Conservation (phyloP, 2,113 vertebrate genomes). For the Ochotona princeps region DNA sequence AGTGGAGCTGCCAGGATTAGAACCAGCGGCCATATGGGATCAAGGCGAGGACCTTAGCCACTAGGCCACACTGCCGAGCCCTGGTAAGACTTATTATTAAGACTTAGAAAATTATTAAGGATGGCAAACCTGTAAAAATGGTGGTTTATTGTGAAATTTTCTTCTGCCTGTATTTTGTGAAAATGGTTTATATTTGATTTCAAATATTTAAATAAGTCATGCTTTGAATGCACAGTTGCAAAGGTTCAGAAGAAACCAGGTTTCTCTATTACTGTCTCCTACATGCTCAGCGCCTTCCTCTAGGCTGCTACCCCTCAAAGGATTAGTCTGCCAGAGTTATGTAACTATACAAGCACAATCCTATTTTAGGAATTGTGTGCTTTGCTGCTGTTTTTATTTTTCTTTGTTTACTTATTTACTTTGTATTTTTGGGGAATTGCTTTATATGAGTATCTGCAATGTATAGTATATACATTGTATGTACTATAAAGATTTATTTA, state of each 20-base stretch:
- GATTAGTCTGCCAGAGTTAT: background rate
- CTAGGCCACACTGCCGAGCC: no score
- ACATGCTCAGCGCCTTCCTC: background rate
- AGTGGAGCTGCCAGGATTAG: no score
- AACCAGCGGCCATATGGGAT: no score
- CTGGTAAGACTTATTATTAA: constrained; percentile 88
- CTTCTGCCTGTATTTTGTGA: constrained; percentile 26
- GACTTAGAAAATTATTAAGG: constrained; percentile 39
- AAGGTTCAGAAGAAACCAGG: constrained; percentile 1
- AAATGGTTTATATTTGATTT: background rate
- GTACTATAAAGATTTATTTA: constrained; percentile 4
- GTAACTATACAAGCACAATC: constrained; percentile 9
- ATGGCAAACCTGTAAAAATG: background rate
- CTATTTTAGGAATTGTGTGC: background rate
- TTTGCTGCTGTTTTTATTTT: background rate
- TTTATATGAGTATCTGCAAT: constrained; percentile 6
- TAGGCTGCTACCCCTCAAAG: background rate
- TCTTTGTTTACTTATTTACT: background rate
- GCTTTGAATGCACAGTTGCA: constrained; percentile 5
- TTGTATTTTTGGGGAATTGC: background rate
- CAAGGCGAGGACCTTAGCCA: no score
- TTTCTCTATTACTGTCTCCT: background rate
- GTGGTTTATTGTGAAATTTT: background rate
- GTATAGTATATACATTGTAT: background rate
- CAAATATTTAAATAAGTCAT: constrained; percentile 46